Evolutionary conservation across 37 sponge, comb jelly and placozoan genomes (phyloP), one percentile per base, ranked within the genome.

Genomic region (Spongia lamella): DNA sequence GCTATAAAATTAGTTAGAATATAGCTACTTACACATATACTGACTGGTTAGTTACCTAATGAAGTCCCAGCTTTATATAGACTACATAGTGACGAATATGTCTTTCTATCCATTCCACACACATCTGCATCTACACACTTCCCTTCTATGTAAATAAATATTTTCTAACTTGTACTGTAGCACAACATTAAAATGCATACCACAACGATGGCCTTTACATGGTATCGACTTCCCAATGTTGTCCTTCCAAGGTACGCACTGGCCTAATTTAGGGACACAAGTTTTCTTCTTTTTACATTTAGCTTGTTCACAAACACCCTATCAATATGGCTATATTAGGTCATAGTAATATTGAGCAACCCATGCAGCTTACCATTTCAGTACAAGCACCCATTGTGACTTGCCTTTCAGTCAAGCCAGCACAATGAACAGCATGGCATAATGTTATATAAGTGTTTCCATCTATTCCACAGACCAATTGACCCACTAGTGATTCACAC

Each of bases 391-490:
- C 79, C 27, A 20, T 25, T 29, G 54, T 61, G 13, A 84, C 58
- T 47, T 84, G 73, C 2, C 0, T 34, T 31, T 52, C 51, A 0
- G 15, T 24, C 16, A 84, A 73, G 17, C 66, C 79, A 51, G 57
- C 85, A 72, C 85, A 84, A 53, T 84, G 61, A 27, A 84, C 56
- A 55, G 85, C 85, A 78, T 77, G 78, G 68, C 85, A 84, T 36
- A 84, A 72, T 6, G 79, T 38, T 53, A 19, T 50, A 34, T 77
- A 84, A 16, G 78, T 84, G 72, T 84, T 59, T 20, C 85, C 78
- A 70, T 84, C 77, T 15, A 39, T 56, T 38, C 85, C 85, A 77
- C 85, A 84, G 49, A 84, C 85, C 37, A 61, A 66, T 51, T 84
- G 78, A 24, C 57, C 73, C 1, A 59, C 63, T 39, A 33, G n/a